Percentiles rank a stretch among this genome's conserved stretches.
Conservation (phyloP, 2,113 vertebrate species). For the Deroptyus accipitrinus region DNA sequence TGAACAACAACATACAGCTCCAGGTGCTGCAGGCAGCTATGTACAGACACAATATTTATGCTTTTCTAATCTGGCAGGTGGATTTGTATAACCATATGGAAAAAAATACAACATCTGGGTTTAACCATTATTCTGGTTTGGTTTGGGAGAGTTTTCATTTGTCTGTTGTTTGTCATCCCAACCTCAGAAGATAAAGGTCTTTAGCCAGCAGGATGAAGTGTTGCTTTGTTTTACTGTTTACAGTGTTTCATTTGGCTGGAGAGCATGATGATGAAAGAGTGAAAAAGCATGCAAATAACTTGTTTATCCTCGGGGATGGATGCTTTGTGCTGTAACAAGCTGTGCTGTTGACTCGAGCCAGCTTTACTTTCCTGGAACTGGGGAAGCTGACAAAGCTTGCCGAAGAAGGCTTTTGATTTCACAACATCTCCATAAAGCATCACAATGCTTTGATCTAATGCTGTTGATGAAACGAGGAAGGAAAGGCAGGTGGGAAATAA, state of each 20-base stretch:
- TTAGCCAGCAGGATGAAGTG: not conserved
- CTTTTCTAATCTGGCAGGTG: not conserved
- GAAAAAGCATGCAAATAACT: constrained; percentile 40
- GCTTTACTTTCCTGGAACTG: not conserved
- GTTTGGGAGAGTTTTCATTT: not conserved
- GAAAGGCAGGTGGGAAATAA: not conserved
- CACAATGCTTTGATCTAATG: not conserved
- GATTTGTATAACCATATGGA: not conserved
- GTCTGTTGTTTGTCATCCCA: not conserved
- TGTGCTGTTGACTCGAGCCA: not conserved
- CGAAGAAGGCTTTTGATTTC: not conserved
- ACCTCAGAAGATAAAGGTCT: not conserved
- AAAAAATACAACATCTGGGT: not conserved
- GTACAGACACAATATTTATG: not conserved
- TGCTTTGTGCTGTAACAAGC: constrained; percentile 28
- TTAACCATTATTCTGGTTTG: not conserved
- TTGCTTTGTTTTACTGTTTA: constrained; percentile 39
- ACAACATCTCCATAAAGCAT: not conserved
- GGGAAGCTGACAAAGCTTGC: not conserved
- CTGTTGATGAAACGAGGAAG: not conserved
- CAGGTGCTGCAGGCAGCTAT: not conserved
- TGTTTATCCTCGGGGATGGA: constrained; percentile 19
- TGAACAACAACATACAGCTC: not conserved
- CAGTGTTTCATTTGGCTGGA: constrained; percentile 20
- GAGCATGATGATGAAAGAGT: not conserved